Conservation (phyloP, 2,113 vertebrate species). For the Nothobranchius furzeri region DNA sequence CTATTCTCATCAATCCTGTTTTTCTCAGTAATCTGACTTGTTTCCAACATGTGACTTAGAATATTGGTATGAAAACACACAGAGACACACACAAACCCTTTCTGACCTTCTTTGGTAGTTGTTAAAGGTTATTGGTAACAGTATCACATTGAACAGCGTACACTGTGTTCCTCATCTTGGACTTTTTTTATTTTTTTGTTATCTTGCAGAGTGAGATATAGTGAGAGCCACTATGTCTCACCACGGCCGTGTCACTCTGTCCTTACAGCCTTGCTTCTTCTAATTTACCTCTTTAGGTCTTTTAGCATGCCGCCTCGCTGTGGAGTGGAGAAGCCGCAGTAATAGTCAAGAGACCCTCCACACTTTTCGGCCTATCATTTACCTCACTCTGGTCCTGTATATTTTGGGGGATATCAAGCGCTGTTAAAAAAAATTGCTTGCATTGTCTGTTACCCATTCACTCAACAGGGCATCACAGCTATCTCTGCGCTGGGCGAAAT, state of each 20-base stretch:
- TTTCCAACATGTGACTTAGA: not conserved
- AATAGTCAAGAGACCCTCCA: conserved; percentile 39
- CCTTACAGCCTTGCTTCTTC: conserved; percentile 72
- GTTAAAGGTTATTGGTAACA: conserved; percentile 53
- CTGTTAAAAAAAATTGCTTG: conserved; percentile 14
- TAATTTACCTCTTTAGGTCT: conserved; percentile 46
- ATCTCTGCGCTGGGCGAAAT: conserved; percentile 96
- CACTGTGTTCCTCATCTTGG: conserved; percentile 58
- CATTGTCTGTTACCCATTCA: conserved; percentile 33
- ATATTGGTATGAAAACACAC: not conserved
- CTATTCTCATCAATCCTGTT: not conserved
- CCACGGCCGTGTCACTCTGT: conserved; percentile 75
- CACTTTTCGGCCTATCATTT: conserved; percentile 26
- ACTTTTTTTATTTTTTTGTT: conserved; percentile 67
- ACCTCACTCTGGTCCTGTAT: not conserved
- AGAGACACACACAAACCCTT: not conserved
- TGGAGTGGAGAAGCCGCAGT: conserved; percentile 16
- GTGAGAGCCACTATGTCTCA: conserved; percentile 72
- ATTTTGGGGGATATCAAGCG: conserved; percentile 23
- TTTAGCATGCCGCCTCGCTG: conserved; percentile 16
- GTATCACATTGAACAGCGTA: conserved; percentile 68
- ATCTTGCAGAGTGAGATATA: conserved; percentile 71
- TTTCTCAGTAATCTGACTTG: not conserved
- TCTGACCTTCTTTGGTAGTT: conserved; percentile 48
- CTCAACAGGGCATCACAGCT: conserved; percentile 92